These are phyloP conservation scores for Cydia splendana DNA, from an alignment of 1,140 invertebrate genomes.

Conservation along the genomic window DNA sequence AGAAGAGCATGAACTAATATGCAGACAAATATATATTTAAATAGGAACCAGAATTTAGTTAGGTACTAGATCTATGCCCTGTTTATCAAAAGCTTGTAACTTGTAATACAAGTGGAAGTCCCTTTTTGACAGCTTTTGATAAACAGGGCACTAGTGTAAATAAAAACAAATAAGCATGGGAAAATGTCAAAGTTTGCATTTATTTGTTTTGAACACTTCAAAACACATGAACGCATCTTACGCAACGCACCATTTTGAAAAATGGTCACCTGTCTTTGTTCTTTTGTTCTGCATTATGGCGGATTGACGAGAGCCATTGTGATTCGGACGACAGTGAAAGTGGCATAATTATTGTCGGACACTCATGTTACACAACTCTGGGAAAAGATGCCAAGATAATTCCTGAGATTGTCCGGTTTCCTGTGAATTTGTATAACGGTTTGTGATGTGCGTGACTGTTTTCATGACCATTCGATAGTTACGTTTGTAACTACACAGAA, in stretches of 20 bases:
- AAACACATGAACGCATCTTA: constrained; percentile 14
- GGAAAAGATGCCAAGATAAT: constrained; percentile 28
- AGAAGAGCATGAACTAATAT: no score
- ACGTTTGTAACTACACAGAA: constrained; percentile 1
- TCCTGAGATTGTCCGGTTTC: constrained; percentile 19
- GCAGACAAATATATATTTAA: no score
- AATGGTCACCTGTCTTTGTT: constrained; percentile 29
- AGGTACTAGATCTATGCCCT: no score
- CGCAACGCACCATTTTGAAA: constrained; percentile 19
- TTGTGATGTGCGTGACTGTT: not conserved
- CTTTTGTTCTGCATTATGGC: constrained; percentile 24
- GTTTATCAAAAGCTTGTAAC: no score
- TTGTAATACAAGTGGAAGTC: no score
- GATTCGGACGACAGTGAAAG: constrained; percentile 25
- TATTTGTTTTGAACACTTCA: constrained; percentile 19
- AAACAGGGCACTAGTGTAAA: no score
- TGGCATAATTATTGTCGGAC: constrained; percentile 26
- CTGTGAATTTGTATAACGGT: constrained; percentile 19
- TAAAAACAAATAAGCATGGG: not conserved
- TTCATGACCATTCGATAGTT: not conserved
- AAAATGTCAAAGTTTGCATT: not conserved
- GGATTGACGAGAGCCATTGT: constrained; percentile 22
- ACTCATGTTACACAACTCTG: constrained; percentile 23
- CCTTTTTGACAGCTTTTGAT: no score
- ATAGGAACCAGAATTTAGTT: no score